phyloP scores from a whole-genome alignment of 2,797 vertebrate genomes.

The Catamblyrhynchus diadema region DNA sequence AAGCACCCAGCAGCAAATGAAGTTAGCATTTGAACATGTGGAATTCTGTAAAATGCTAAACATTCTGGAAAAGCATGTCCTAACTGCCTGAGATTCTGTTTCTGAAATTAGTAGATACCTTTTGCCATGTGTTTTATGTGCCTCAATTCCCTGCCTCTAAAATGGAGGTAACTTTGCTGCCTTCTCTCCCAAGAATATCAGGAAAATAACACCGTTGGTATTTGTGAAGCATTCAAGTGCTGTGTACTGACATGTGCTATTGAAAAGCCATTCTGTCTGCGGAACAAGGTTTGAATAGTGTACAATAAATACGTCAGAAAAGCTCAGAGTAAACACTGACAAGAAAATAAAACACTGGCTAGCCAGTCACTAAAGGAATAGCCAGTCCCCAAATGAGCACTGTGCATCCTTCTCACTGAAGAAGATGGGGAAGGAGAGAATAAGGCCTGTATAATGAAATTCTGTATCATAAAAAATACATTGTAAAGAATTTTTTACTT shows the following conservation, averaged over 20 bases:
- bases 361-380: background rate
- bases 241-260: background rate
- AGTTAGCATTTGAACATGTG: background rate
- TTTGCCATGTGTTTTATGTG: background rate
- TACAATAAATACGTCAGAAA: conserved; percentile 21
- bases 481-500: background rate
- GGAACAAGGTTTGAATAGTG: conserved; percentile 2
- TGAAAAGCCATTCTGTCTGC: conserved; percentile 39
- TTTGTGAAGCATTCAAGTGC: conserved; percentile 10
- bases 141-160: background rate
- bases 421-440: background rate
- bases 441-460: background rate
- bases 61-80: background rate
- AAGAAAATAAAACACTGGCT: conserved; percentile 14
- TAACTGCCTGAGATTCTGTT: background rate
- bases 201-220: conserved; percentile 13
- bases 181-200: background rate
- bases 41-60: background rate
- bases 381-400: background rate
- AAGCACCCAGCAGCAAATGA: background rate
- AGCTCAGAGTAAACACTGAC: conserved; percentile 38
- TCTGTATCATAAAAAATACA: background rate
- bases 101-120: background rate
- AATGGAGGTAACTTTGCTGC: background rate
- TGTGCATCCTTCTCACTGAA: background rate